These are phyloP conservation scores for Xylocopa sonorina DNA, from an alignment of 1,140 invertebrate genomes.

Conservation along the genomic window DNA sequence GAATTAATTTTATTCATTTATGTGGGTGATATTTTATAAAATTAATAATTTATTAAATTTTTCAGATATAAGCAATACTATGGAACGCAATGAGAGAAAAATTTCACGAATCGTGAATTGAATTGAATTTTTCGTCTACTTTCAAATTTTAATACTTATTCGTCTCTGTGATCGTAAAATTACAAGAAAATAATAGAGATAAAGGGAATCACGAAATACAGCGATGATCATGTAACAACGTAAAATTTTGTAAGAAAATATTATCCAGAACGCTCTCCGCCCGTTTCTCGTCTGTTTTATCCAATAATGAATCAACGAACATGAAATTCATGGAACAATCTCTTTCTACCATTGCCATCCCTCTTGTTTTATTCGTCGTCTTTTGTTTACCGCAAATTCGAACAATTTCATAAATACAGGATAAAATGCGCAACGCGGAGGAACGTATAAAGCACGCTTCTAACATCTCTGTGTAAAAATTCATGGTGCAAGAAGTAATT, in stretches of 20 bases:
- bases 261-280: neutral
- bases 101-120: neutral
- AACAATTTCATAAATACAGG: neutral
- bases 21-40: no score
- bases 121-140: neutral
- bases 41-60: neutral
- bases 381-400: neutral
- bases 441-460: neutral
- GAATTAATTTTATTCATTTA: neutral
- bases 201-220: slow-evolving; percentile 2
- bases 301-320: neutral
- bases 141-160: neutral
- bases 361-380: neutral
- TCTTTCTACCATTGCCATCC: no score
- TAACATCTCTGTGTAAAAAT: neutral
- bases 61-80: neutral
- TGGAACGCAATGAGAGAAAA: neutral
- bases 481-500: neutral
- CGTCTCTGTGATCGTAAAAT: neutral
- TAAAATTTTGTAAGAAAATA: neutral
- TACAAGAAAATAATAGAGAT: neutral
- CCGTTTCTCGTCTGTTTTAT: neutral
- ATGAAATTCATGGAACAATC: neutral
- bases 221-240: no score
- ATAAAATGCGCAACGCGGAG: neutral